Evolutionary conservation across 2,888 invertebrate genomes (phyloP).

Genomic region (Eudasyphora cyanicolor): DNA sequence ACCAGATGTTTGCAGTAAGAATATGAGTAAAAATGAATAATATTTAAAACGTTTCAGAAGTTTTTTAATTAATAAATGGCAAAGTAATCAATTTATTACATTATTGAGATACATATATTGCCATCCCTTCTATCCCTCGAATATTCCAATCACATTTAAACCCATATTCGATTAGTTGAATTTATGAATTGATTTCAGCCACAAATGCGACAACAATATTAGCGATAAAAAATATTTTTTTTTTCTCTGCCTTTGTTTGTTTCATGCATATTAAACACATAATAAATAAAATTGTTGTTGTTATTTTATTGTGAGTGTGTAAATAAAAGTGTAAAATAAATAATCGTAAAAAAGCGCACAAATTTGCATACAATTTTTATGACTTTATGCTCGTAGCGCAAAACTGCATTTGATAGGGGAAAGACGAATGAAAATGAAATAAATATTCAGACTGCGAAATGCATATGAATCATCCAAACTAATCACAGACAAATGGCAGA

Average conservation of each 20-base stretch:
- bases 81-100: too few relatives aligned
- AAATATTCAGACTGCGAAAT: not conserved
- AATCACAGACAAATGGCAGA: too few relatives aligned
- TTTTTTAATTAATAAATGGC: too few relatives aligned
- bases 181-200: not conserved
- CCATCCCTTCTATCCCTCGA: too few relatives aligned
- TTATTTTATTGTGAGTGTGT: slow-evolving; percentile 20
- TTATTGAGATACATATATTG: too few relatives aligned
- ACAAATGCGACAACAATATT: not conserved
- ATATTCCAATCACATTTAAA: not conserved
- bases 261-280: slow-evolving; percentile 22
- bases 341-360: slow-evolving; percentile 22
- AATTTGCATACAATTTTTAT: slow-evolving; percentile 5
- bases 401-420: not conserved
- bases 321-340: slow-evolving; percentile 18
- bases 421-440: too few relatives aligned
- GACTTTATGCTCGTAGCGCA: slow-evolving; percentile 16
- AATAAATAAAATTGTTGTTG: slow-evolving; percentile 19
- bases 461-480: not conserved
- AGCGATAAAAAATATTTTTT: too few relatives aligned
- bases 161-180: not conserved
- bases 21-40: too few relatives aligned
- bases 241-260: too few relatives aligned
- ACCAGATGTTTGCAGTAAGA: too few relatives aligned
- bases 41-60: too few relatives aligned